Conservation (phyloP, 2,888 invertebrate species). For the Macropis europaea region DNA sequence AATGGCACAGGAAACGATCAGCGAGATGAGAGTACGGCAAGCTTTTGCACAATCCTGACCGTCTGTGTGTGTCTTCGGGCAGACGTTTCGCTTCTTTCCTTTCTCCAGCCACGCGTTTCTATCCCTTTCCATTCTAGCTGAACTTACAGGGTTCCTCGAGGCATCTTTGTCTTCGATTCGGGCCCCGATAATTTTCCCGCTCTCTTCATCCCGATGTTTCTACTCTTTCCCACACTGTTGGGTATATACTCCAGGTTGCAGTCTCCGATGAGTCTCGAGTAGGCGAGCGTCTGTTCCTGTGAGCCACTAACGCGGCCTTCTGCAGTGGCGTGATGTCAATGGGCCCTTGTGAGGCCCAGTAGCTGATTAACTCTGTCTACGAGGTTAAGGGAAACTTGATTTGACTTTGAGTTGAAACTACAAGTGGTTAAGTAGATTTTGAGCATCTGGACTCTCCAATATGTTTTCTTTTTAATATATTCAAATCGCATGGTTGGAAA, state of each 20-base stretch:
- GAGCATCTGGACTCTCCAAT: too few species aligned
- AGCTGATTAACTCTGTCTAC: too few species aligned
- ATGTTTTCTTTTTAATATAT: too few species aligned
- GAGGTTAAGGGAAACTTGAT: too few species aligned
- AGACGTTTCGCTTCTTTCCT: slow-evolving; percentile 47
- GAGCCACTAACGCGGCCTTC: too few species aligned
- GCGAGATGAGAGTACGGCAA: slow-evolving; percentile 51
- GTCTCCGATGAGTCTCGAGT: too few species aligned
- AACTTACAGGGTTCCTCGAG: slow-evolving; percentile 16
- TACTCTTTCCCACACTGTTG: slow-evolving; percentile 33
- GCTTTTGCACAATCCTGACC: slow-evolving; percentile 61
- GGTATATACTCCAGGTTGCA: not conserved
- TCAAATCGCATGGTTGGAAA: too few species aligned
- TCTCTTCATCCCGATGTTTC: slow-evolving; percentile 19
- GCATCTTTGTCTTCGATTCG: slow-evolving; percentile 41
- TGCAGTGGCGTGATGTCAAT: too few species aligned
- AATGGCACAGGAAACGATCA: slow-evolving; percentile 62
- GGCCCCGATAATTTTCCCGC: slow-evolving; percentile 20
- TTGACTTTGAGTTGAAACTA: too few species aligned
- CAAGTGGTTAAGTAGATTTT: too few species aligned
- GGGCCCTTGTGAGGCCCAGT: too few species aligned
- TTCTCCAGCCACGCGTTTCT: slow-evolving; percentile 44
- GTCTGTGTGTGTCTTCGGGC: slow-evolving; percentile 35
- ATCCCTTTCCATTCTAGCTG: slow-evolving; percentile 7
- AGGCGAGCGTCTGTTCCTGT: too few species aligned